Evolutionary conservation across 2,888 invertebrate species (phyloP), one percentile per base, ranked within the genome.

Genomic region (Pheosia tremula): DNA sequence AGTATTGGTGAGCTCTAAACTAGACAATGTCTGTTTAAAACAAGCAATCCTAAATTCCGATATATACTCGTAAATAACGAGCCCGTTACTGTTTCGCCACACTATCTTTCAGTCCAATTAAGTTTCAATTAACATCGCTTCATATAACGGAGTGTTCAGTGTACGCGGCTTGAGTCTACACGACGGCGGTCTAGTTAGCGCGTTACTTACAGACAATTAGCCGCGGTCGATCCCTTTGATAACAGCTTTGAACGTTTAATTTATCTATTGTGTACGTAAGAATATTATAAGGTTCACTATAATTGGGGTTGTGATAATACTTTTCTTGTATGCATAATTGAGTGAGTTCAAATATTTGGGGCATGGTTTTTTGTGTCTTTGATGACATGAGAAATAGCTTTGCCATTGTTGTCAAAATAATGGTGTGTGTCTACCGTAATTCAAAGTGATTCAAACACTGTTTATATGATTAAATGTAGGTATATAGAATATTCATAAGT

Each of bases 141-240:
- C 60, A 71, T 71, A 68, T 74, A 57, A 67, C 64, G 63, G 65
- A 60, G 69, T 58, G 69, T 69, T 72, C 72, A 71, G 66, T 64
- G 63, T 50, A 56, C 24, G 67, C 66, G 64, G 52, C 59, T 50
- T 62, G 63, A 67, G 66, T 65, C 64, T 69, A 69, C 66, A 62
- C 60, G 88, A 85, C 83, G 78, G 82, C 74, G 60, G 68, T 13
- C 78, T 77, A 77, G 80, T 91, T 91, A 90, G 78, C 87, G 80
- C 81, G 83, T 91, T 89, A 88, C 85, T 90, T 80, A 86, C 90
- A 82, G 84, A 84, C 90, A 87, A 91, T 91, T 91, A 87, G 67
- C 68, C 57, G 56, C 54, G 58, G 66, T 65, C 68, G 66, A 71
- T 66, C 67, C 72, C 67, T 70, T 72, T 73, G 67, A 69, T 72